These are phyloP conservation scores for Hiodon tergisus DNA, from an alignment of 2,113 vertebrate species.

Conservation along the genomic window DNA sequence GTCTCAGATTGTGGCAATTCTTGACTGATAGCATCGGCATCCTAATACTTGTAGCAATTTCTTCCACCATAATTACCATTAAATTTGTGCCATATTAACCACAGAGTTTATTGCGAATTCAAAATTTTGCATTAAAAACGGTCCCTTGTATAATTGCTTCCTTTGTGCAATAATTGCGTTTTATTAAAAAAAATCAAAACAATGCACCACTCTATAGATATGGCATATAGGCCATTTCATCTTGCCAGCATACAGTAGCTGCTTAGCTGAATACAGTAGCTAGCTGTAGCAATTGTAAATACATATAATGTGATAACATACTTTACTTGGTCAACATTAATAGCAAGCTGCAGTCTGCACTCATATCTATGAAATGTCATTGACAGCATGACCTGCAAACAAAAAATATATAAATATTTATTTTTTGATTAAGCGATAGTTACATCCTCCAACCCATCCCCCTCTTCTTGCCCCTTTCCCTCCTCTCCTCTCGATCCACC, in stretches of 20 bases:
- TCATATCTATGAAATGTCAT: conserved; percentile 22
- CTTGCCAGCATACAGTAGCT: conserved; percentile 2
- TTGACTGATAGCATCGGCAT: too few relatives aligned
- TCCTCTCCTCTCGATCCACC: conserved; percentile 39
- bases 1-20: too few relatives aligned
- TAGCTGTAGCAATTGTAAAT: neutral
- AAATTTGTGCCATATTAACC: too few relatives aligned
- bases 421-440: conserved; percentile 37
- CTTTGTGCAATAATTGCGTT: neutral
- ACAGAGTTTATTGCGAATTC: too few relatives aligned
- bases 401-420: conserved; percentile 29
- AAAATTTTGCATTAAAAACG: too few relatives aligned
- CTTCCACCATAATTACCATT: too few relatives aligned
- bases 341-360: conserved; percentile 26
- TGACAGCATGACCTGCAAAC: conserved; percentile 21
- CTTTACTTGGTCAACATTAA: conserved; percentile 33
- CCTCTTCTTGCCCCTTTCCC: conserved; percentile 24
- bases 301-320: neutral
- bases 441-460: conserved; percentile 45
- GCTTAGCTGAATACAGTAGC: neutral
- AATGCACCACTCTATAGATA: conserved; percentile 15
- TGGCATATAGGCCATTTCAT: conserved; percentile 4
- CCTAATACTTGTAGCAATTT: too few relatives aligned
- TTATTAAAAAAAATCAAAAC: neutral
- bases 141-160: too few relatives aligned